Evolutionary conservation across 2,888 invertebrate species (phyloP).

Genomic region (Torymus aiolomorphi): DNA sequence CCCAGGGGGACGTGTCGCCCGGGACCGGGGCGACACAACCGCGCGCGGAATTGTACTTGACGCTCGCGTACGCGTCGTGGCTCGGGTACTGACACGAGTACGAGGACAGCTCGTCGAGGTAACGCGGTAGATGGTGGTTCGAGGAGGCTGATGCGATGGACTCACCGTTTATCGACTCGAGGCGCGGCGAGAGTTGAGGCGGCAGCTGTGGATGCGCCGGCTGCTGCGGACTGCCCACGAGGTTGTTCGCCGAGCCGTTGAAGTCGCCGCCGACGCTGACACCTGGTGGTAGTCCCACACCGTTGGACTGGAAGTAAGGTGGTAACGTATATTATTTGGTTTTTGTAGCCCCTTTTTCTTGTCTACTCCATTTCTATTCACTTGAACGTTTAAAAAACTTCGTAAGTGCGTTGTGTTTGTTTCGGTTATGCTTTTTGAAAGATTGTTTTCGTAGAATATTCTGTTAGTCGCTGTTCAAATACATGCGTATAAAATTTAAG

Average conservation of each 20-base stretch:
- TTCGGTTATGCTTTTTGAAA: too few species aligned
- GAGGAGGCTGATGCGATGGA: constrained; percentile 59
- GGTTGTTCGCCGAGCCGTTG: constrained; percentile 73
- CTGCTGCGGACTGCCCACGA: constrained; percentile 70
- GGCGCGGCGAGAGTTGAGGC: constrained; percentile 67
- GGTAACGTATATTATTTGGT: background rate
- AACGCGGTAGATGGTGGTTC: constrained; percentile 42
- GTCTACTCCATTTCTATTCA: too few species aligned
- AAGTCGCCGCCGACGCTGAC: constrained; percentile 67
- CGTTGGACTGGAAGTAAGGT: constrained; percentile 48
- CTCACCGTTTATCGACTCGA: constrained; percentile 75
- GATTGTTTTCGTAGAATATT: too few species aligned
- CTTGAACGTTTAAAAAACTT: too few species aligned
- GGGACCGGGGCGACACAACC: constrained; percentile 44
- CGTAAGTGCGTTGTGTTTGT: too few species aligned
- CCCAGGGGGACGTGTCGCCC: constrained; percentile 16
- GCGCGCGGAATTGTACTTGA: constrained; percentile 49
- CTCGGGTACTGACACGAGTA: constrained; percentile 50
- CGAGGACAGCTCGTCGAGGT: constrained; percentile 48
- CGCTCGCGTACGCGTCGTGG: constrained; percentile 46
- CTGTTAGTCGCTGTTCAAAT: too few species aligned
- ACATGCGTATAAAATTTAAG: too few species aligned
- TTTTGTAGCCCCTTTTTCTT: too few species aligned
- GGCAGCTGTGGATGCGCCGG: constrained; percentile 65
- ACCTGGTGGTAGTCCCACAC: constrained; percentile 61